Base-by-base conservation (phyloP, 2,888 invertebrate species). In the Resseliella maxima region DNA sequence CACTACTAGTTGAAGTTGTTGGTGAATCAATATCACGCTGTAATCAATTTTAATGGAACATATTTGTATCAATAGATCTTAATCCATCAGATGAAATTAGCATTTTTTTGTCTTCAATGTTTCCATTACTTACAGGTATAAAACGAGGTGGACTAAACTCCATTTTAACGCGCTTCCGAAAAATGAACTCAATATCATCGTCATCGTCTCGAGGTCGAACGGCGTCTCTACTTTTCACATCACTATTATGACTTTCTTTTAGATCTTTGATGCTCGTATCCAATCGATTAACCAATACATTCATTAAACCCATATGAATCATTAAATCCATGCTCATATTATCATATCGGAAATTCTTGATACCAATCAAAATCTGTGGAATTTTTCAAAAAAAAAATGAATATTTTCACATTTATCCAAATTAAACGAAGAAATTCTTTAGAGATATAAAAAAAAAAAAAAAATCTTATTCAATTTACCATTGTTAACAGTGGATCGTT, bases 261-360 rank as follows among this genome's bases (percentile, higher is more conserved):
- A 86, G 85, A 35, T 86, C 72, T 38, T 46, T 50, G 10, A 87
- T 86, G 38, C 86, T 59, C 87, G 92, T 92, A 89, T 90, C 91
- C 41, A 93, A 89, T 64, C 92, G 90, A 86, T 91, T 91, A 27
- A 93, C 90, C 86, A 93, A 89, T 88, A 92, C 91, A 0, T 92
- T 90, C 2, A 93, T 92, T 86, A 92, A 91, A 86, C 93, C 93
- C 88, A 93, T 93, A 88, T 92, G 91, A 86, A 92, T 90, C 92
- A 93, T 91, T 87, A 92, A 91, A 85, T 92, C 91, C 87, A 89
- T 88, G 72, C 93, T 93, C 86, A 91, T 89, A 64, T 92, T 90
- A 87, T 92, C 90, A 85, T 90, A 89, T 87, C 90, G 90, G 86
- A 93, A 92, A 89, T 92, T 92, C 81, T 92, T 92, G 89, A 91